phyloP scores from a whole-genome alignment of 2,113 vertebrate genomes.

The Nanorana parkeri region DNA sequence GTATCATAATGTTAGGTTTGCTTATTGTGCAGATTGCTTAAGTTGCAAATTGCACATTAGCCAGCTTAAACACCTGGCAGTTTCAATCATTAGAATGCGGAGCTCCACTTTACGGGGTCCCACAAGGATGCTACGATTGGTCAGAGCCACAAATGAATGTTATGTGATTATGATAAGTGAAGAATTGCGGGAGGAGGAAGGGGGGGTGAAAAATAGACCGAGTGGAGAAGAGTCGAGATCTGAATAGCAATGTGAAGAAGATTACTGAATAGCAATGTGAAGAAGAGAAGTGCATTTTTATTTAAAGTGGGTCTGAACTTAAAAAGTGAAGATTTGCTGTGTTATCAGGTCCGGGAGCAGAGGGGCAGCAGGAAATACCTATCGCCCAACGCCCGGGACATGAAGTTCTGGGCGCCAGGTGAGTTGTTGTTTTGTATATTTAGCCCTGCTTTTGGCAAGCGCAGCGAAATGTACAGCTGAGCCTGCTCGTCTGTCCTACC shows the following conservation, averaged over 20 bases:
- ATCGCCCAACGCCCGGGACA: too few species aligned
- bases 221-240: neutral
- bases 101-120: constrained; percentile 65
- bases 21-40: constrained; percentile 74
- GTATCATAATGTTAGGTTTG: constrained; percentile 72
- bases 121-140: constrained; percentile 73
- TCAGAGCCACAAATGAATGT: constrained; percentile 74
- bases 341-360: too few species aligned
- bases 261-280: constrained; percentile 30
- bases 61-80: constrained; percentile 72
- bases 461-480: too few species aligned
- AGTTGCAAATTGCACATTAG: constrained; percentile 75
- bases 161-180: constrained; percentile 77
- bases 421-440: too few species aligned
- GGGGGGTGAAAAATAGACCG: neutral
- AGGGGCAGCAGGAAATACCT: too few species aligned
- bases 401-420: too few species aligned
- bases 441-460: too few species aligned
- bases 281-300: neutral
- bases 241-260: constrained; percentile 21
- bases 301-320: too few species aligned
- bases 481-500: too few species aligned
- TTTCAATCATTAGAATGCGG: constrained; percentile 72
- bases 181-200: constrained; percentile 57
- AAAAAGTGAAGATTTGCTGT: too few species aligned